Evolutionary conservation across 2,888 invertebrate genomes (phyloP).

Genomic region (Brenthis hecate): DNA sequence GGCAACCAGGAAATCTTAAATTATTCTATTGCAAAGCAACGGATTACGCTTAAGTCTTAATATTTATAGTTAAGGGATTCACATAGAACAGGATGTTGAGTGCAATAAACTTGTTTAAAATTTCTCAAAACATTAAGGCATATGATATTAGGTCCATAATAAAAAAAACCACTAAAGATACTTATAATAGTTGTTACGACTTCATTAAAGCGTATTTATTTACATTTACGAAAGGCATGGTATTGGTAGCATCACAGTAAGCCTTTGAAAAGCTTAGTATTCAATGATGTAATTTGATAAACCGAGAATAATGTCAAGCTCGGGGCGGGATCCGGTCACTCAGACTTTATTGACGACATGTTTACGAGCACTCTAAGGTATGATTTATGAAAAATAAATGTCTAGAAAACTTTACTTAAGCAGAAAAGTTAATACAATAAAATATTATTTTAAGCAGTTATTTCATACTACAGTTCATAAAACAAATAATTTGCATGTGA

Average conservation of each 20-base stretch:
- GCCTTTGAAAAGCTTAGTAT: conserved; percentile 49
- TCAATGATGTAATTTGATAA: conserved; percentile 62
- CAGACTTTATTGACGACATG: conserved; percentile 63
- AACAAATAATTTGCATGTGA: not conserved
- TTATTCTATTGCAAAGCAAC: conserved; percentile 55
- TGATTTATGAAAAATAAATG: conserved; percentile 51
- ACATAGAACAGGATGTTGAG: conserved; percentile 28
- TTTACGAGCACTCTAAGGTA: conserved; percentile 57
- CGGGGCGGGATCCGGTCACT: conserved; percentile 53
- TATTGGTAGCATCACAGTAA: conserved; percentile 20
- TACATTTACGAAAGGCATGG: conserved; percentile 3
- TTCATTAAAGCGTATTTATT: conserved; percentile 13
- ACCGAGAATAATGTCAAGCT: conserved; percentile 57
- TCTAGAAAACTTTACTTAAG: conserved; percentile 34
- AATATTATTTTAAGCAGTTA: no score
- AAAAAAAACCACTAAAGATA: conserved; percentile 6
- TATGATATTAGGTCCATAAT: not conserved
- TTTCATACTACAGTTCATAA: not conserved
- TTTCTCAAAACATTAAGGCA: not conserved
- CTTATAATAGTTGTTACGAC: not conserved
- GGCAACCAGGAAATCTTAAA: conserved; percentile 53
- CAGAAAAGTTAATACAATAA: not conserved
- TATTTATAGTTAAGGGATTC: conserved; percentile 36
- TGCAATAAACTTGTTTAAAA: not conserved
- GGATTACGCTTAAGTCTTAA: conserved; percentile 48